Evolutionary conservation across 2,113 vertebrate species (phyloP).

Genomic region (Thalassarche chlororhynchos): DNA sequence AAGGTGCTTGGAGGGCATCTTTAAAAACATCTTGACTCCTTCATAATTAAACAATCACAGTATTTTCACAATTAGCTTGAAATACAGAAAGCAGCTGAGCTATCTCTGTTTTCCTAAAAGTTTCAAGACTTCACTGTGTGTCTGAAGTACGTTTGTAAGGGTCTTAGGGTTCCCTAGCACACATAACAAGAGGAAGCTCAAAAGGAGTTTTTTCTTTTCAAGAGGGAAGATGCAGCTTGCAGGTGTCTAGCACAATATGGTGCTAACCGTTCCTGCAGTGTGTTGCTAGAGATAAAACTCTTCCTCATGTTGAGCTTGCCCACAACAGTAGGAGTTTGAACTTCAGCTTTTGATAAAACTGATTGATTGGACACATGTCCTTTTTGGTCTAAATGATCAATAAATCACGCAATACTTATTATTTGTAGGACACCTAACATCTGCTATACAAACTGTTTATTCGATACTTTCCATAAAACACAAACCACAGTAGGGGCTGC

Average conservation of each 20-base stretch:
- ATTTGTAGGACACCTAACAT: background rate
- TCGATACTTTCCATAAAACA: background rate
- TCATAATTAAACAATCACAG: background rate
- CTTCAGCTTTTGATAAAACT: background rate
- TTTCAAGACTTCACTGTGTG: background rate
- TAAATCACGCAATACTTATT: background rate
- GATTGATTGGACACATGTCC: background rate
- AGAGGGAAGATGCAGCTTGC: background rate
- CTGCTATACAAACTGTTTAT: background rate
- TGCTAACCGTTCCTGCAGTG: background rate
- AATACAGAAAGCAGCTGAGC: background rate
- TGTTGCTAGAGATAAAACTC: background rate
- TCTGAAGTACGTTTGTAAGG: background rate
- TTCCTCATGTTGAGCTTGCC: accelerated
- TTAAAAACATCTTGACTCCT: background rate
- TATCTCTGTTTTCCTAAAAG: background rate
- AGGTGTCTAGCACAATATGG: background rate
- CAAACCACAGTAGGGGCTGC: background rate
- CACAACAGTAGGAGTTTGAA: background rate
- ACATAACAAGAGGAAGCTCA: background rate
- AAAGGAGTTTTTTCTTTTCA: background rate
- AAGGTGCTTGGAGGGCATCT: background rate
- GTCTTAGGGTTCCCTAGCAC: background rate
- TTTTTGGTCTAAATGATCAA: background rate
- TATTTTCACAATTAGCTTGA: background rate